phyloP scores from a whole-genome alignment of 2,888 invertebrate genomes.

The Thymelicus sylvestris region DNA sequence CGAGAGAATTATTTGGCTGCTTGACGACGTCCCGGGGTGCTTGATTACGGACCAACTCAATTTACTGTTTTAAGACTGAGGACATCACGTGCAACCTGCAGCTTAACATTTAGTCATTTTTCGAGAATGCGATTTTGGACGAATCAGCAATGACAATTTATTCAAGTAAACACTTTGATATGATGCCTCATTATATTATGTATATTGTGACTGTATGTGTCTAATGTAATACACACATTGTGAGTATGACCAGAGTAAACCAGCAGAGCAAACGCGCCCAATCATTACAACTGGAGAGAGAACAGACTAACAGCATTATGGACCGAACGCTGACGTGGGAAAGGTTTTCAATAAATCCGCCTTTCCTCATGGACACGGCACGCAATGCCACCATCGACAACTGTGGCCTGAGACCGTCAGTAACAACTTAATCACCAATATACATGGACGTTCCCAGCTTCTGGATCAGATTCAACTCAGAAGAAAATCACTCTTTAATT shows the following conservation, averaged over 20 bases:
- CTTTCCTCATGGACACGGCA: conserved; percentile 27
- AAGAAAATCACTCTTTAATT: no score
- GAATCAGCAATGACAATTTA: neutral
- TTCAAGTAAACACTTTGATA: neutral
- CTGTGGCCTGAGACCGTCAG: conserved; percentile 29
- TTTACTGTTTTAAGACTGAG: conserved; percentile 38
- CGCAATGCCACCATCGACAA: conserved; percentile 38
- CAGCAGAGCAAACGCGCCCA: no score
- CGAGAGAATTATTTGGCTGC: conserved; percentile 45
- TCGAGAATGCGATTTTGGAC: conserved; percentile 7
- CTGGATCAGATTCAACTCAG: no score
- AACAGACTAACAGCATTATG: conserved; percentile 16
- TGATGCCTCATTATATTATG: neutral
- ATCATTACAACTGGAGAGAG: conserved; percentile 1
- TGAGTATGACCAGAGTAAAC: no score
- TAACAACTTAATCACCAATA: conserved; percentile 33
- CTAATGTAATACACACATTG: no score
- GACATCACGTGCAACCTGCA: conserved; percentile 17
- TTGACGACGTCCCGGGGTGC: conserved; percentile 43
- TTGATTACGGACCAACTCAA: conserved; percentile 38
- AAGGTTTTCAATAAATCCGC: conserved; percentile 37
- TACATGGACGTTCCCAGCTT: no score
- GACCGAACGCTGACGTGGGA: neutral
- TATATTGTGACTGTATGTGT: no score
- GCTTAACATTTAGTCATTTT: conserved; percentile 1